Evolutionary conservation across 2,888 invertebrate species (phyloP).

Genomic region (Argynnis bischoffii): DNA sequence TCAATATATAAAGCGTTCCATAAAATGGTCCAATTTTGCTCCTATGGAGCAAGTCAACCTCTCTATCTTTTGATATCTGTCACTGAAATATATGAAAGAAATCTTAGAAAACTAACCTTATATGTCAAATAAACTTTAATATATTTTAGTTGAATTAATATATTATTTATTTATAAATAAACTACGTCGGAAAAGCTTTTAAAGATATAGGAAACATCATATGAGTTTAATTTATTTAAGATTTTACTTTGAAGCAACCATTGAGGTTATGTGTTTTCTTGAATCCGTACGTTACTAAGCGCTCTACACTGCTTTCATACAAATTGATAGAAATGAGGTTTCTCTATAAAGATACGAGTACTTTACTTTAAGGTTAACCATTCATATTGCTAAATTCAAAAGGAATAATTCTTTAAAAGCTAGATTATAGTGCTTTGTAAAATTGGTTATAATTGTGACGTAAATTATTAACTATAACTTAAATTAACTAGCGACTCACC

Average conservation of each 20-base stretch:
- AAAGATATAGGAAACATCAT: background rate
- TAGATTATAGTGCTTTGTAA: background rate
- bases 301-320: slow-evolving; percentile 13
- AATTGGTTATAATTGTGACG: background rate
- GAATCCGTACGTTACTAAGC: slow-evolving; percentile 15
- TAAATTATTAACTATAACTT: too few species aligned
- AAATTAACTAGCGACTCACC: background rate
- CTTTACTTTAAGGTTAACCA: slow-evolving; percentile 2
- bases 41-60: too few species aligned
- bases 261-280: slow-evolving; percentile 9
- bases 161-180: too few species aligned
- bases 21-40: too few species aligned
- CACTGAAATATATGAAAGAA: too few species aligned
- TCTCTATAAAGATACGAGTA: slow-evolving; percentile 13
- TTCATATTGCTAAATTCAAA: slow-evolving; percentile 4
- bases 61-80: too few species aligned
- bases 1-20: too few species aligned
- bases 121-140: too few species aligned
- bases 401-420: slow-evolving; percentile 13
- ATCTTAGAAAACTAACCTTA: too few species aligned
- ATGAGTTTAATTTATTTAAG: background rate
- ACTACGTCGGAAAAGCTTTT: too few species aligned
- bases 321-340: slow-evolving; percentile 18
- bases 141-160: too few species aligned
- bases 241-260: slow-evolving; percentile 5